phyloP scores from a whole-genome alignment of 2,797 vertebrate species.

The Sardinella longiceps region DNA sequence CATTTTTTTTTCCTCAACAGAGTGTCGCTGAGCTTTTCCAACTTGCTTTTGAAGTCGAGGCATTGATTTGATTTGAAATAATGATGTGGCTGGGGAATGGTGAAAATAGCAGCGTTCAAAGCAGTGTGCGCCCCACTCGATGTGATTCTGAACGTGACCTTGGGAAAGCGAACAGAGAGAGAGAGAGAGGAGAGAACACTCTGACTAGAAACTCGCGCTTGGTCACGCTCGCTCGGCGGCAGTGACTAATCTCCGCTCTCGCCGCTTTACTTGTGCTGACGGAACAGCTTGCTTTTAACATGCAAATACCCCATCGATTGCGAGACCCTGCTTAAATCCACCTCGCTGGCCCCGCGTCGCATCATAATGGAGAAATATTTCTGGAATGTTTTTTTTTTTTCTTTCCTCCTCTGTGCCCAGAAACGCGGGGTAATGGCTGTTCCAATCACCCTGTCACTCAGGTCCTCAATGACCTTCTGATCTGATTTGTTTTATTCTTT shows the following conservation, averaged over 20 bases:
- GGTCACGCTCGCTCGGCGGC: neutral
- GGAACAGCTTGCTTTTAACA: slow-evolving; percentile 68
- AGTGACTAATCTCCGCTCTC: slow-evolving; percentile 10
- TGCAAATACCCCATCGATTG: slow-evolving; percentile 67
- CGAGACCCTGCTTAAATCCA: slow-evolving; percentile 52
- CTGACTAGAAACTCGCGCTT: neutral
- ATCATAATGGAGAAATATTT: slow-evolving; percentile 57
- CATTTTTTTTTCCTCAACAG: neutral
- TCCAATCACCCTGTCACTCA: slow-evolving; percentile 56
- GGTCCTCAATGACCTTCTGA: slow-evolving; percentile 36
- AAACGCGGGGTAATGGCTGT: slow-evolving; percentile 59
- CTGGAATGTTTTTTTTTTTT: slow-evolving; percentile 57
- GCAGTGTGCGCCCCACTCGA: neutral
- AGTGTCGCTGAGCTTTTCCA: neutral
- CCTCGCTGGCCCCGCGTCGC: slow-evolving; percentile 56
- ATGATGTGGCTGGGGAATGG: slow-evolving; percentile 1
- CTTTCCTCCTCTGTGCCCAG: slow-evolving; percentile 18
- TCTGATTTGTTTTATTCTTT: neutral
- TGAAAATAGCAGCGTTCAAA: neutral
- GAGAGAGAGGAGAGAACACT: neutral
- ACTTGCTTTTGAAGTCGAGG: neutral
- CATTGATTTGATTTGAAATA: slow-evolving; percentile 1
- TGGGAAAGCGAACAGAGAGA: neutral
- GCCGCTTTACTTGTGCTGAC: neutral
- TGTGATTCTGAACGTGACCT: neutral